These are phyloP conservation scores for Silurus meridionalis DNA, from an alignment of 2,113 vertebrate genomes.

Conservation along the genomic window DNA sequence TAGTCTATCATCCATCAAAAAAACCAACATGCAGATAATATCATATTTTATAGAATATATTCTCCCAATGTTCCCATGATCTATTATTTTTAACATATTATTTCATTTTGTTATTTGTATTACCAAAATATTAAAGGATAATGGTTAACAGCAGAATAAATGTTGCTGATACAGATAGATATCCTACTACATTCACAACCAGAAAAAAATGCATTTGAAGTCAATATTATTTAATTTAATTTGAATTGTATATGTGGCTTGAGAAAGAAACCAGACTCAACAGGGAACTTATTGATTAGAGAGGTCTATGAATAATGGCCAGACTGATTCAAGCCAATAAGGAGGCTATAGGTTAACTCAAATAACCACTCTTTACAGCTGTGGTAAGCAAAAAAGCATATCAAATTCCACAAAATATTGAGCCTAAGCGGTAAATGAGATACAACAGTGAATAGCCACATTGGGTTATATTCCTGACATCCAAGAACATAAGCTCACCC, in stretches of 20 bases:
- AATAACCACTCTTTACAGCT: background rate
- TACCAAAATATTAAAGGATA: background rate
- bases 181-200: background rate
- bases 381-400: background rate
- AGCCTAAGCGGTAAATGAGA: background rate
- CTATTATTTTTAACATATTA: background rate
- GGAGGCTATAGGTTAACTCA: background rate
- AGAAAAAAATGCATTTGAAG: background rate
- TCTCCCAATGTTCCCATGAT: background rate
- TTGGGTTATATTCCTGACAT: background rate
- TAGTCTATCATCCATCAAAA: background rate
- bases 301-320: background rate
- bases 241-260: background rate
- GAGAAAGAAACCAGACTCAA: background rate
- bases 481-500: background rate
- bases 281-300: background rate
- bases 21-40: background rate
- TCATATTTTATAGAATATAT: background rate
- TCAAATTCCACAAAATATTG: background rate
- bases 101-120: background rate
- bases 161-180: background rate
- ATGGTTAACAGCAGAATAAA: background rate
- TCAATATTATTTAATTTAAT: background rate
- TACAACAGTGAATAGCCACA: background rate
- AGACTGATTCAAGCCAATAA: background rate